A percentile compares a stretch with the other conserved stretches of the same genome.
These are phyloP conservation scores for Lanius collurio DNA, from an alignment of 2,113 vertebrate genomes.

Conservation along the genomic window DNA sequence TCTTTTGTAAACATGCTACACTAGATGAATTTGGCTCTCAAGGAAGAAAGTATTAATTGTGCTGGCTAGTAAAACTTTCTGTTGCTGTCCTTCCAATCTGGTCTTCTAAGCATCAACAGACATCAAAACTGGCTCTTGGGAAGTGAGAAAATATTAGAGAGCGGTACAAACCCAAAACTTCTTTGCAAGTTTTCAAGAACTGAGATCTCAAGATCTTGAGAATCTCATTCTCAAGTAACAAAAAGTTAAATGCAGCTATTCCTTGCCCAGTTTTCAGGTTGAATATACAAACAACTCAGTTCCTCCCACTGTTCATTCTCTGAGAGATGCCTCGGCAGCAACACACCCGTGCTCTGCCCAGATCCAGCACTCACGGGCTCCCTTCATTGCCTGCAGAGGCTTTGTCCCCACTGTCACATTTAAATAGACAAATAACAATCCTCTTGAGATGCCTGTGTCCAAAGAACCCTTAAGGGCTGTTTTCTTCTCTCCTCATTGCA, in stretches of 20 bases:
- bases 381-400: background rate
- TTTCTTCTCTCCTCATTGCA: background rate
- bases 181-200: slow-evolving; percentile 6
- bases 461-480: background rate
- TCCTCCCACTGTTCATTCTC: background rate
- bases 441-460: background rate
- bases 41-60: slow-evolving; percentile 71
- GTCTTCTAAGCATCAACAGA: slow-evolving; percentile 57
- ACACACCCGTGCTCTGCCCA: background rate
- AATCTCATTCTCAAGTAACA: background rate
- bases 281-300: background rate
- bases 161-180: background rate
- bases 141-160: slow-evolving; percentile 56
- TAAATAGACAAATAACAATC: background rate
- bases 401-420: background rate
- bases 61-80: slow-evolving; percentile 60
- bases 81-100: slow-evolving; percentile 51
- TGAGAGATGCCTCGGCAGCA: slow-evolving; percentile 23
- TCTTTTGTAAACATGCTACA: slow-evolving; percentile 70
- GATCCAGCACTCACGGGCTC: background rate
- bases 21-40: slow-evolving; percentile 67
- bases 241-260: background rate
- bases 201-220: background rate
- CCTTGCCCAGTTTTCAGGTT: background rate
- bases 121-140: slow-evolving; percentile 66